These are phyloP conservation scores for Cyclopterus lumpus DNA, from an alignment of 2,797 vertebrate genomes.

Conservation along the genomic window DNA sequence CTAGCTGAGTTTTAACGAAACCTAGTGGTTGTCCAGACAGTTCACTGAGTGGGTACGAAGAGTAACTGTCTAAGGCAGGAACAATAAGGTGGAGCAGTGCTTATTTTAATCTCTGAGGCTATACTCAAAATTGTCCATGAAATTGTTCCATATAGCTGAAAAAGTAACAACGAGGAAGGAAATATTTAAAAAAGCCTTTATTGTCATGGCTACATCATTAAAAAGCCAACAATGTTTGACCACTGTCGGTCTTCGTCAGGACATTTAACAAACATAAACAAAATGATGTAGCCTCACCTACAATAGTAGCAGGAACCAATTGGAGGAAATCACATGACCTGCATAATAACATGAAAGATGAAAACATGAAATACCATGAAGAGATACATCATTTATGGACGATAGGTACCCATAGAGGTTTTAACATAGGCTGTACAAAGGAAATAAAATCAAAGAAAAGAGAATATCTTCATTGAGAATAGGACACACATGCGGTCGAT, in stretches of 20 bases:
- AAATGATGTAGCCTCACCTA: no score
- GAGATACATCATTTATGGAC: background rate
- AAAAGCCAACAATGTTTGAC: background rate
- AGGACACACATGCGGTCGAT: background rate
- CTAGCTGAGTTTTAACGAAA: constrained; percentile 18
- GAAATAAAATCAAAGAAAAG: no score
- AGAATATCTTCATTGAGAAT: background rate
- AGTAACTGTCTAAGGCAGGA: constrained; percentile 20
- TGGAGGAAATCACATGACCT: no score
- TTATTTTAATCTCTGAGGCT: constrained; percentile 11
- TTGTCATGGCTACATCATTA: background rate
- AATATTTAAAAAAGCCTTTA: background rate
- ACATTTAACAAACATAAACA: no score
- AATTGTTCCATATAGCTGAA: background rate
- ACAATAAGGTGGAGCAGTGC: background rate
- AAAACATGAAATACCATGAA: background rate
- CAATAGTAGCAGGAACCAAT: no score
- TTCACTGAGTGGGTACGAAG: background rate
- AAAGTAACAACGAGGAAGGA: background rate
- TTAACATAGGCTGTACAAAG: background rate
- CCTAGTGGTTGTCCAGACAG: background rate
- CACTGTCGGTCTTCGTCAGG: no score
- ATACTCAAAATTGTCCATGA: background rate
- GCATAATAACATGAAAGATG: no score
- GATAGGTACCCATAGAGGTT: no score